Evolutionary conservation across 1,140 invertebrate species (phyloP).

Genomic region (Caenorhabditis brenneri): DNA sequence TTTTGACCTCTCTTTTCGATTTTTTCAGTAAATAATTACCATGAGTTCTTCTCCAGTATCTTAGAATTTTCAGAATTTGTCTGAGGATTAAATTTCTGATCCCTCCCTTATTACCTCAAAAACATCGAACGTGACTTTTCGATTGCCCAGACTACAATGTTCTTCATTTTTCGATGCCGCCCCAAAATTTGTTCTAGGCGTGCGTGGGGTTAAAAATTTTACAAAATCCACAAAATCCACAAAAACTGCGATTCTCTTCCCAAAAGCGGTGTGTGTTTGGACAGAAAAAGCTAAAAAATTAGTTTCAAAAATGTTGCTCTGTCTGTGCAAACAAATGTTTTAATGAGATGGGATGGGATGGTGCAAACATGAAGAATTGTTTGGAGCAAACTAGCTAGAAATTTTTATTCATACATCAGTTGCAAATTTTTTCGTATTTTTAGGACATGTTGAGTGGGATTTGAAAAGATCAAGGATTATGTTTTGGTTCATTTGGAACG

Average conservation of each 20-base stretch:
- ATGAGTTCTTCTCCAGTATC: too few species aligned
- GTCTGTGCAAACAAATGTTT: slow-evolving; percentile 4
- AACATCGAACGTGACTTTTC: too few species aligned
- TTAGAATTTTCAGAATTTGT: too few species aligned
- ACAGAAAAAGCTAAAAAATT: background rate
- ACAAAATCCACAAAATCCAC: background rate
- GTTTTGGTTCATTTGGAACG: too few species aligned
- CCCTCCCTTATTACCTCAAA: too few species aligned
- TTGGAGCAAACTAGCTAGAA: slow-evolving; percentile 24
- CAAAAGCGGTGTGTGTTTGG: background rate
- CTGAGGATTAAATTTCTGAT: background rate
- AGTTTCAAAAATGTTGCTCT: background rate
- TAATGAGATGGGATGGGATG: background rate
- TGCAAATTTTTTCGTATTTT: background rate
- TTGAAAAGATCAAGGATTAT: background rate
- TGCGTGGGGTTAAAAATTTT: background rate
- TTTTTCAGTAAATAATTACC: background rate
- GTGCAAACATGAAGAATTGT: background rate
- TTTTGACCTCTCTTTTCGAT: too few species aligned
- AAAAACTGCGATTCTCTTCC: background rate
- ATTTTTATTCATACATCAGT: background rate
- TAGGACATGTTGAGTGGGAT: background rate
- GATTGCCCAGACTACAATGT: too few species aligned
- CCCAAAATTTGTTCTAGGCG: too few species aligned
- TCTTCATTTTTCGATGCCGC: too few species aligned